Percentiles rank a stretch among this genome's conserved stretches.
Conservation (phyloP, 2,797 vertebrate genomes). For the Malurus splendens region DNA sequence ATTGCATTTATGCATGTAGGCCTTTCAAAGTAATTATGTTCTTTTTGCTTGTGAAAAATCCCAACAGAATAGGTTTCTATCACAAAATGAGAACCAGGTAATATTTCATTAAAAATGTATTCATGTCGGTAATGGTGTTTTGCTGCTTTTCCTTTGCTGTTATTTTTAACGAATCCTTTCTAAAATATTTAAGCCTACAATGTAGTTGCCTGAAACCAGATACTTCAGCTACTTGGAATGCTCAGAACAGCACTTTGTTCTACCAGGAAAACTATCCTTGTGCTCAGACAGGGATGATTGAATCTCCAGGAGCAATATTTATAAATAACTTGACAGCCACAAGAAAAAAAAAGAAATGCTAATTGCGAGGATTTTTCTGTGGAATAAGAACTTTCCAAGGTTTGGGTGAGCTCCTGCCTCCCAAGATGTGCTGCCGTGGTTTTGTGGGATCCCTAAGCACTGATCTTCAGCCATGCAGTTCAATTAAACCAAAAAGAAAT, state of each 20-base stretch:
- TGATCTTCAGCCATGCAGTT: fast-evolving
- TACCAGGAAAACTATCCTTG: background rate
- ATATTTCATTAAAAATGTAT: conserved; percentile 55
- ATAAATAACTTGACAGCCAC: conserved; percentile 3
- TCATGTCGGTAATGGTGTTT: conserved; percentile 48
- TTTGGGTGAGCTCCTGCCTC: background rate
- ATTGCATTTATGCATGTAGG: conserved; percentile 31
- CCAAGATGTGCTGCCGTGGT: background rate
- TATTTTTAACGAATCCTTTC: conserved; percentile 52
- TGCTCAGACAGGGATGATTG: background rate
- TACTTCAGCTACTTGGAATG: conserved; percentile 16
- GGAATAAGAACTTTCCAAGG: background rate
- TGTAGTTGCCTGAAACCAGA: conserved; percentile 46
- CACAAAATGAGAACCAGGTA: conserved; percentile 2
- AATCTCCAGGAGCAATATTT: conserved; percentile 34
- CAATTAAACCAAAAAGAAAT: background rate
- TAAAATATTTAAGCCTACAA: conserved; percentile 57
- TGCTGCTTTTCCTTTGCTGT: conserved; percentile 48
- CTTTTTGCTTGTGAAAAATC: conserved; percentile 26
- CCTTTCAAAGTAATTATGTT: conserved; percentile 47
- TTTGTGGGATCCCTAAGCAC: background rate
- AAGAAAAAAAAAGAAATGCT: background rate
- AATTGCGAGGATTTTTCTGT: background rate
- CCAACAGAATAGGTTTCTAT: conserved; percentile 34
- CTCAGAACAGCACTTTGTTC: conserved; percentile 29